Base-by-base conservation (phyloP, 2,113 vertebrate genomes). In the Neolamprologus ventralis region DNA sequence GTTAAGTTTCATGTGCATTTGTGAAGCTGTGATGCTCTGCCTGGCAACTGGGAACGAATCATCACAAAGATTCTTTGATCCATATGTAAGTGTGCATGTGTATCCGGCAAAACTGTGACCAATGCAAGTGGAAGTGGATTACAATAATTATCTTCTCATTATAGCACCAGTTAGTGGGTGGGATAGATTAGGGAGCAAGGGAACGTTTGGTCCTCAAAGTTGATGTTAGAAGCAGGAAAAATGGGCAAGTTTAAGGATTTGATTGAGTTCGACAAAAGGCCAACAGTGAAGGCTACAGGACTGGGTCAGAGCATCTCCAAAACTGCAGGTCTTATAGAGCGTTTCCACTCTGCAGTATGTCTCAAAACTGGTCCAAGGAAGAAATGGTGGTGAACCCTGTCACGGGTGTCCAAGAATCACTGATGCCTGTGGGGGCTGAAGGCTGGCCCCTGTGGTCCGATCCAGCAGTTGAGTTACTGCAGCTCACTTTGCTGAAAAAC, bases 1-100 rank as follows among this genome's bases (percentile, higher is more conserved):
- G 5, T 35, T 68, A 19, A 68, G 4, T 2, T 37, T 65, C 17
- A 37, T 11, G 19, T 40, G 33, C n/a, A 13, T 42, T 71, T 42
- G 65, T 16, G 37, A 42, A 42, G n/a, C 12, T 42, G 7, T 26
- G 35, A 42, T 1, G 35, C n/a, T 71, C 12, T 45, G 13, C 54
- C 54, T 57, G 4, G 31, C 60, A 65, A 65, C 17, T 68, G 19
- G 33, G 35, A 37, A 37, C 12, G 19, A 37, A 65, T 65, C 17
- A 35, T 37, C 35, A 7, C 31, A 21, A 37, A 37, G 60, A 68
- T 37, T 1, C 10, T 33, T 35, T n/a, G 31, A 65, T 58, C 23
- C 7, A 14, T 57, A 14, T 57, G 23, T 14, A 14, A 0, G 21
- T 55, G 53, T 26, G 54, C 0, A 0, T 57, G 54, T 26, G 12